Conservation (phyloP, 2,113 vertebrate genomes). For the Odontesthes bonariensis region DNA sequence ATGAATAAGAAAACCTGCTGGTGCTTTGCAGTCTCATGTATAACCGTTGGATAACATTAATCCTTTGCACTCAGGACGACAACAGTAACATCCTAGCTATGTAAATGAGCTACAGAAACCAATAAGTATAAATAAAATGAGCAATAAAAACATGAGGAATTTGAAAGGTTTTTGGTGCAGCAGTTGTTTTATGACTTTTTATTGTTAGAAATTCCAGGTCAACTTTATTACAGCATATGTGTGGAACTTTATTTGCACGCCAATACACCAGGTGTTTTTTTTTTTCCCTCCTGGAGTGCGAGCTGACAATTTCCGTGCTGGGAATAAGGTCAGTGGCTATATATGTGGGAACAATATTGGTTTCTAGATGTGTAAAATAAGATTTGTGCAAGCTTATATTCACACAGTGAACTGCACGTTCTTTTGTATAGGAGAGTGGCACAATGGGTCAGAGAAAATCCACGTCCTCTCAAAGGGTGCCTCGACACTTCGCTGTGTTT, state of each 20-base stretch:
- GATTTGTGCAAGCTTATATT: slow-evolving; percentile 11
- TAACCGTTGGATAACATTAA: too few species aligned
- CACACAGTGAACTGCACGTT: slow-evolving; percentile 9
- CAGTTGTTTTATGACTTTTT: too few species aligned
- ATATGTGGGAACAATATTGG: background rate
- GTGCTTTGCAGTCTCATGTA: too few species aligned
- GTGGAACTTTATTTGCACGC: too few species aligned
- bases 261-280: background rate
- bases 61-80: too few species aligned
- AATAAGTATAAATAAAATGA: too few species aligned
- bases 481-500: slow-evolving; percentile 33
- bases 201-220: too few species aligned
- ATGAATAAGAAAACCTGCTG: too few species aligned
- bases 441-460: slow-evolving; percentile 32
- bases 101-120: too few species aligned
- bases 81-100: too few species aligned
- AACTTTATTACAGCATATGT: background rate
- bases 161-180: too few species aligned
- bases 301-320: background rate
- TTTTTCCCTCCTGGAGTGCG: background rate
- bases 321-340: slow-evolving; percentile 18
- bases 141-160: too few species aligned
- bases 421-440: background rate
- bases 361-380: slow-evolving; percentile 14
- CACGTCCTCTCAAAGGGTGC: slow-evolving; percentile 10